Evolutionary conservation across 2,113 vertebrate species (phyloP), one percentile per base, ranked within the genome.

Genomic region (Onychorhynchus coronatus): DNA sequence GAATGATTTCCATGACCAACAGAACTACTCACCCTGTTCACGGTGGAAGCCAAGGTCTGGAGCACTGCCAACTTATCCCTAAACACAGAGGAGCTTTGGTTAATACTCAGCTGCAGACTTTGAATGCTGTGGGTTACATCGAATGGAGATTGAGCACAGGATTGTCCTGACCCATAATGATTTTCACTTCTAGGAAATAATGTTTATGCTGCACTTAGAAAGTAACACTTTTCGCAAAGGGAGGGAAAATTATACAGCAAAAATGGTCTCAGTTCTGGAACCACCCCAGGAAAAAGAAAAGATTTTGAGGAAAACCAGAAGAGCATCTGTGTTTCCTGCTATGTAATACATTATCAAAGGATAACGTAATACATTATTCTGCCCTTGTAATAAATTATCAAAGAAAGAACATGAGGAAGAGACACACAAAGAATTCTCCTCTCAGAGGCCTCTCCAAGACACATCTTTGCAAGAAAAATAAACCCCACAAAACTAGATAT

Each of bases 21-120:
- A 79, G 76, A 41, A 61, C 10, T 84, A 97, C 99, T 98, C 96
- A 99, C 99, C 97, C 98, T 98, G 17, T 98, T 98, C 27, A 99
- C 98, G 6, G 99, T 99, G 13, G 98, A 98, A 23, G 98, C 98
- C 93, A 99, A 97, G 4, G 98, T 98, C 79, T 99, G 98, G 91
- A 99, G 98, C 85, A 99, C 98, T 0, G 99, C 99, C 1, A 98
- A 97, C 72, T 99, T 99, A 92, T 97, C 98, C 99, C 99, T 99
- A 70, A 81, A 94, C 59, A 94, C 15, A 93, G 93, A 93, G 47
- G 46, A 97, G 53, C 17, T n/a, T 42, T 10, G 49, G 25, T 91
- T 71, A 71, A 33, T 14, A n/a, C 5, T 22, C 2, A 3, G 11
- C 1, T 80, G 50, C 59, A 91, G 56, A 58, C 23, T 88, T 76